Conservation (phyloP, 1,140 invertebrate species). For the Brachionus rubens region DNA sequence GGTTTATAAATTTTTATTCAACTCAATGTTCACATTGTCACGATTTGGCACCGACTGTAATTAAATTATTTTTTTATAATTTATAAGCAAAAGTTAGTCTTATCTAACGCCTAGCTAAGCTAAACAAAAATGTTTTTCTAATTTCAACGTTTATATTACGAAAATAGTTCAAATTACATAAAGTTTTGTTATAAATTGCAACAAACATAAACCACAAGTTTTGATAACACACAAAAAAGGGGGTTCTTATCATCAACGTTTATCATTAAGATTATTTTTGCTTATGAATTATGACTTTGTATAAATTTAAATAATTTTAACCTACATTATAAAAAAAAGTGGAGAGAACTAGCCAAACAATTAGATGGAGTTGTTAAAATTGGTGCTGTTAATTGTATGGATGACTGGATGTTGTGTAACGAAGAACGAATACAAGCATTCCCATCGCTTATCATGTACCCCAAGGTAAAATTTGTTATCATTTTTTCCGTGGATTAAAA, state of each 20-base stretch:
- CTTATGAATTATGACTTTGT: neutral
- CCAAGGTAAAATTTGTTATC: slow-evolving; percentile 54
- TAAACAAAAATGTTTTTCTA: neutral
- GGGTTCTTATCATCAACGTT: neutral
- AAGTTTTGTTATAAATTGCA: too few relatives aligned
- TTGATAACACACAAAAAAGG: neutral
- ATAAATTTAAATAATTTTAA: slow-evolving; percentile 14
- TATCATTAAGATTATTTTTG: neutral
- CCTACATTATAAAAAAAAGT: slow-evolving; percentile 60
- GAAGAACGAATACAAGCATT: slow-evolving; percentile 68
- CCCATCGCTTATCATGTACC: slow-evolving; percentile 69
- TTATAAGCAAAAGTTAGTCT: neutral
- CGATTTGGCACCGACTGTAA: slow-evolving; percentile 67
- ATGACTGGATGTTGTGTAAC: slow-evolving; percentile 70
- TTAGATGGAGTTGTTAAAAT: slow-evolving; percentile 70
- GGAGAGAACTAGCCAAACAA: slow-evolving; percentile 73
- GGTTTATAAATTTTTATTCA: slow-evolving; percentile 48
- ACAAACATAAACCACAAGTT: too few relatives aligned
- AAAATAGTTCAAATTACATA: too few relatives aligned
- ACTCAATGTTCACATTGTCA: slow-evolving; percentile 70
- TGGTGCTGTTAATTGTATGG: slow-evolving; percentile 78
- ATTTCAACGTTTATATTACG: neutral
- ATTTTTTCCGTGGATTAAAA: neutral
- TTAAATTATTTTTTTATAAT: neutral
- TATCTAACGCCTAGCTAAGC: too few relatives aligned